These are phyloP conservation scores for Carpatolechia fugitivella DNA, from an alignment of 2,888 invertebrate species.

Conservation along the genomic window DNA sequence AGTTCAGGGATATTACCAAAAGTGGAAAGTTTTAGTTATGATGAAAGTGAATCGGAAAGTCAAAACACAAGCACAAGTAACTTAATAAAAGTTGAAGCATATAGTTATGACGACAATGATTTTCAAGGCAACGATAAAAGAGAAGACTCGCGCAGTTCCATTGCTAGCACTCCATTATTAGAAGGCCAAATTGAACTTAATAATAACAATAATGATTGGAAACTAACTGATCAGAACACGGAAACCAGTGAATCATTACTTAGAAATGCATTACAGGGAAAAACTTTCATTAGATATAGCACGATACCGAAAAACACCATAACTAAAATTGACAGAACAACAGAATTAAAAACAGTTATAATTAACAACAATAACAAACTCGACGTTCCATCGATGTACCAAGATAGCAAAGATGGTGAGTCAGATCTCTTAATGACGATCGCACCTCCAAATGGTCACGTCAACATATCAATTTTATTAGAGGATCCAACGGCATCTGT, in stretches of 20 bases:
- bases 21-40: slow-evolving; percentile 86
- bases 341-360: slow-evolving; percentile 63
- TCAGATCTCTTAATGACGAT: slow-evolving; percentile 65
- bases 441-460: slow-evolving; percentile 58
- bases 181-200: slow-evolving; percentile 78
- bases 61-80: slow-evolving; percentile 83
- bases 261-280: slow-evolving; percentile 90
- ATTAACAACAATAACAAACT: slow-evolving; percentile 72
- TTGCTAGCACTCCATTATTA: slow-evolving; percentile 76
- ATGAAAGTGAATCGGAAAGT: slow-evolving; percentile 89
- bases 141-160: slow-evolving; percentile 61
- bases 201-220: slow-evolving; percentile 91
- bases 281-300: slow-evolving; percentile 81
- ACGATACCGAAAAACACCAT: slow-evolving; percentile 74
- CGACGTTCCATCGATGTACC: slow-evolving; percentile 79
- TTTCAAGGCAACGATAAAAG: slow-evolving; percentile 64
- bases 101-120: slow-evolving; percentile 62
- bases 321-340: slow-evolving; percentile 59
- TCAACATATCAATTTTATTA: slow-evolving; percentile 72
- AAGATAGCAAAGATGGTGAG: slow-evolving; percentile 59
- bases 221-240: slow-evolving; percentile 85
- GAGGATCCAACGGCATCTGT: slow-evolving; percentile 67
- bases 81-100: slow-evolving; percentile 72
- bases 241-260: slow-evolving; percentile 86
- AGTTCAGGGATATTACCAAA: slow-evolving; percentile 80